Percentiles rank a stretch among this genome's conserved stretches.
These are phyloP conservation scores for Lepus timidus DNA, from an alignment of 2,113 vertebrate species.

Conservation along the genomic window DNA sequence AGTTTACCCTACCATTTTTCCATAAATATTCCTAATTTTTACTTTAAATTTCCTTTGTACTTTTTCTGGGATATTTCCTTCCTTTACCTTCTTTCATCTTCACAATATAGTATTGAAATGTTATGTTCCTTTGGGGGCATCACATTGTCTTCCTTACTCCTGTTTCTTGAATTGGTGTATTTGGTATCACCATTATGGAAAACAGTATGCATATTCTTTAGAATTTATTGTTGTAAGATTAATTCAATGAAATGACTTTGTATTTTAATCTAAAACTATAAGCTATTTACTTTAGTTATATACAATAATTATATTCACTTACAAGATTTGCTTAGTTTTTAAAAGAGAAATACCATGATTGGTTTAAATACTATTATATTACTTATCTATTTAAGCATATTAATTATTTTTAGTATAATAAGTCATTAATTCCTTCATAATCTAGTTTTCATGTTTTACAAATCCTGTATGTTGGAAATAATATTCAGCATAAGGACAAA, in stretches of 20 bases:
- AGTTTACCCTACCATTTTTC: too few relatives aligned
- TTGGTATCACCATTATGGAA: too few relatives aligned
- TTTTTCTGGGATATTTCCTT: too few relatives aligned
- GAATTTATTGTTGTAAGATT: slow-evolving; percentile 11
- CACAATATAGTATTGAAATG: too few relatives aligned
- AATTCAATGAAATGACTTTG: neutral
- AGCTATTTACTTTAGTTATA: neutral
- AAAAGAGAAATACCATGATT: neutral
- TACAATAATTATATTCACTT: neutral
- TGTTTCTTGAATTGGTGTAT: too few relatives aligned
- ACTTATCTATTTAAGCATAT: neutral
- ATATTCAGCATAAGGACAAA: slow-evolving; percentile 11
- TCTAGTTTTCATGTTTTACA: neutral
- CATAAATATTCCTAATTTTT: too few relatives aligned
- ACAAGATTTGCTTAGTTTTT: neutral
- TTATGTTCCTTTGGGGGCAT: too few relatives aligned
- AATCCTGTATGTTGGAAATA: slow-evolving; percentile 45
- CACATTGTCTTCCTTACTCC: too few relatives aligned
- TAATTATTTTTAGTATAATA: slow-evolving; percentile 6
- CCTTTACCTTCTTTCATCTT: too few relatives aligned
- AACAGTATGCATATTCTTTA: too few relatives aligned
- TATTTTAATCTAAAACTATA: neutral
- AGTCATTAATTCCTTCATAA: slow-evolving; percentile 18
- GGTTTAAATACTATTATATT: slow-evolving; percentile 48
- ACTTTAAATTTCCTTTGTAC: too few relatives aligned